Evolutionary conservation across 2,888 invertebrate species (phyloP), one percentile per base, ranked within the genome.

Genomic region (Nowickia ferox): DNA sequence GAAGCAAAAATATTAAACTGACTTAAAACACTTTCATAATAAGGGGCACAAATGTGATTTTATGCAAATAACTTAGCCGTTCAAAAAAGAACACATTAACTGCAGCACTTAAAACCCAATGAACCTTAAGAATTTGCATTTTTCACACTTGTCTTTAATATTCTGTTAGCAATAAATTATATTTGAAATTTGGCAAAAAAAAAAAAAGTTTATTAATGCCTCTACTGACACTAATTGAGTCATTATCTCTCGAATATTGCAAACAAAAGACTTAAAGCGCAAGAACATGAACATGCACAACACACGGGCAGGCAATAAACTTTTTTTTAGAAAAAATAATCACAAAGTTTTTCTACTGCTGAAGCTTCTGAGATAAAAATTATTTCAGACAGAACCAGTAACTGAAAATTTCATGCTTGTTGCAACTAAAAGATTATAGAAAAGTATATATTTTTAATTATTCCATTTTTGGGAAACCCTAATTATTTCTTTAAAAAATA

Each of bases 151-250:
- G 15, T 42, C 1, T 57, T 53, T 40, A 74, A 81, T 51, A 59
- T 81, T 38, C 55, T 71, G 76, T 65, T 63, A 55, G 44, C 46
- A 76, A 82, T 82, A 82, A 82, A 75, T 75, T 82, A 69, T 40
- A 22, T 48, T 22, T 82, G 15, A n/a, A 77, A 69, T 69, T 78
- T 75, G 30, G 6, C 30, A 13, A 44, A 17, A 10, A 65, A 17
- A 10, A 65, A 48, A 63, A 63, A 17, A 48, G 15, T 4, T 48
- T 15, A 74, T 61, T 78, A 69, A 85, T 77, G 74, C 74, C 84
- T 63, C 69, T 65, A 65, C 76, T 82, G 85, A 85, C 85, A 85
- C 72, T 85, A 85, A 85, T 85, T 85, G 85, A 85, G 82, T 82
- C 85, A 85, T 85, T 85, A 85, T 78, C 61, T 69, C 44, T 46